These are phyloP conservation scores for Catotricha subobsoleta DNA, from an alignment of 2,888 invertebrate species.

Conservation along the genomic window DNA sequence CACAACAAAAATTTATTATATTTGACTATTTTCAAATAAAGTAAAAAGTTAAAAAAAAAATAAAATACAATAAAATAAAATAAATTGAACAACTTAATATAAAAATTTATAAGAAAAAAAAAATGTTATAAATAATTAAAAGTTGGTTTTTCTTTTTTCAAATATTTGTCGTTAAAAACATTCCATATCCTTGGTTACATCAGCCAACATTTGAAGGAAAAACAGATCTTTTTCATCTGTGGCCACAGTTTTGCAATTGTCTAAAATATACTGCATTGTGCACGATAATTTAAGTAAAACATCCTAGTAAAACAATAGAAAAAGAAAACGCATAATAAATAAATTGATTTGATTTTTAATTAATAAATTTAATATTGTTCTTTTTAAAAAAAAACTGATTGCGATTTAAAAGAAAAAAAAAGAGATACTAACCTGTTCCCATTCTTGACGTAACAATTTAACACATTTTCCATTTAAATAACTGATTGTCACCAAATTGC, in stretches of 20 bases:
- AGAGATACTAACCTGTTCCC: conserved; percentile 35
- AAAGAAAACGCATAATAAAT: not conserved
- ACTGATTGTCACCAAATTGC: conserved; percentile 38
- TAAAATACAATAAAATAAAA: too few species aligned
- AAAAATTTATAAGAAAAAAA: not conserved
- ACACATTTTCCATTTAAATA: conserved; percentile 46
- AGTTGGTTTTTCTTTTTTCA: not conserved
- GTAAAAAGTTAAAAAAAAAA: too few species aligned
- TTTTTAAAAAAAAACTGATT: too few species aligned
- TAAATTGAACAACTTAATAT: not conserved
- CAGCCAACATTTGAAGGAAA: conserved; percentile 2
- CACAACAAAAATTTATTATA: too few species aligned
- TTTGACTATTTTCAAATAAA: too few species aligned
- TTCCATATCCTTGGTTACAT: not conserved
- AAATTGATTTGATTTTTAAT: too few species aligned
- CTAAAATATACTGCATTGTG: not conserved
- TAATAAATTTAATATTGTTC: too few species aligned
- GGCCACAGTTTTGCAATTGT: not conserved
- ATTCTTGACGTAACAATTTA: conserved; percentile 46
- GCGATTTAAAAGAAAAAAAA: too few species aligned
- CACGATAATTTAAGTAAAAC: not conserved
- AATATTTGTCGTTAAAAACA: not conserved
- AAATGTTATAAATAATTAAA: not conserved
- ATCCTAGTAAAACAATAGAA: not conserved
- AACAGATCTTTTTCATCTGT: not conserved